Evolutionary conservation across 2,888 invertebrate genomes (phyloP).

Genomic region (Xylophagus ater): DNA sequence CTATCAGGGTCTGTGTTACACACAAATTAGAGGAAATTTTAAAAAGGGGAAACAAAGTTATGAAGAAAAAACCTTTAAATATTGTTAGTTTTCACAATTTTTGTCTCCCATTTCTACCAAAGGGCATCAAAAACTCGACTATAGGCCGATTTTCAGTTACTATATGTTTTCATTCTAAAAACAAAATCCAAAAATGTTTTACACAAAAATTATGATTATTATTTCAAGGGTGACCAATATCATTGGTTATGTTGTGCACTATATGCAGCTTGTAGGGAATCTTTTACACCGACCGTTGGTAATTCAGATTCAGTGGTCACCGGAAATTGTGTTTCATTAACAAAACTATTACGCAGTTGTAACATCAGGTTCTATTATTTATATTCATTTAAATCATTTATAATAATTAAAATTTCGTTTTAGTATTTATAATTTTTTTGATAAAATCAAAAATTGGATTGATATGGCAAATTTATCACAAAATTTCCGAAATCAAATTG

Average conservation of each 20-base stretch:
- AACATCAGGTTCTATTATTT: constrained; percentile 58
- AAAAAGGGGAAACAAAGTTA: no score
- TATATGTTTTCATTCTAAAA: not conserved
- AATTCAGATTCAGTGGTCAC: constrained; percentile 56
- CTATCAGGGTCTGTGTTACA: no score
- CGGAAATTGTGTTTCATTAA: constrained; percentile 86
- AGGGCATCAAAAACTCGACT: not conserved
- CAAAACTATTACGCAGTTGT: constrained; percentile 75
- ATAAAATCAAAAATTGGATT: constrained; percentile 89
- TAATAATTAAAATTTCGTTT: constrained; percentile 25
- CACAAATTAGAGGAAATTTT: no score
- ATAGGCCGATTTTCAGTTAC: not conserved
- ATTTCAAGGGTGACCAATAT: constrained; percentile 68
- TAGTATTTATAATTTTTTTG: constrained; percentile 87
- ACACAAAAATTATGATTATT: not conserved
- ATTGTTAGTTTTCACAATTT: not conserved
- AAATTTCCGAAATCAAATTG: constrained; percentile 72
- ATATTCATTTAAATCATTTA: not conserved
- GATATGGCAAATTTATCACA: constrained; percentile 84
- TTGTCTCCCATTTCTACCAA: not conserved
- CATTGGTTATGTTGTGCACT: constrained; percentile 95
- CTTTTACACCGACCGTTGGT: constrained; percentile 69
- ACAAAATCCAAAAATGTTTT: not conserved
- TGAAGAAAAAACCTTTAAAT: no score
- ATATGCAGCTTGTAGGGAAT: constrained; percentile 77